These are phyloP conservation scores for Lasioglossum oenotherae DNA, from an alignment of 2,888 invertebrate species.

Conservation along the genomic window DNA sequence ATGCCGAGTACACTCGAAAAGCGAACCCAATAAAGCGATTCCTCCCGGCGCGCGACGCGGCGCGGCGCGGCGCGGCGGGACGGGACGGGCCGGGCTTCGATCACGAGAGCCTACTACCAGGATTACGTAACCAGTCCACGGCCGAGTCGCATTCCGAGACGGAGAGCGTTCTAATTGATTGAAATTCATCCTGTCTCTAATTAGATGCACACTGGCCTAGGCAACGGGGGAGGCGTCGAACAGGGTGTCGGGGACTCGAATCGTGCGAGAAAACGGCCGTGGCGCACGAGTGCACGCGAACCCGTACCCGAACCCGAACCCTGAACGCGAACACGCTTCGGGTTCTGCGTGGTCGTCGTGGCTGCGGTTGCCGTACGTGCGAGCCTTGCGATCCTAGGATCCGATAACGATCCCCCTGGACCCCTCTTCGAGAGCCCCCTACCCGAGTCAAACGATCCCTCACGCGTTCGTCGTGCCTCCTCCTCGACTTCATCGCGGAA, in stretches of 20 bases:
- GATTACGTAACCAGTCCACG: constrained; percentile 42
- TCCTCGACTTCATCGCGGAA: constrained; percentile 62
- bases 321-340: constrained; percentile 34
- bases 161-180: constrained; percentile 50
- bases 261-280: constrained; percentile 43
- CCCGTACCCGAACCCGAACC: background rate
- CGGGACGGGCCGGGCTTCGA: background rate
- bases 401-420: constrained; percentile 74
- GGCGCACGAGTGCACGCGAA: constrained; percentile 57
- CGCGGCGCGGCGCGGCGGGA: background rate
- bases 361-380: constrained; percentile 77
- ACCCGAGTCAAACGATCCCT: constrained; percentile 65
- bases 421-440: constrained; percentile 42
- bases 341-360: constrained; percentile 48
- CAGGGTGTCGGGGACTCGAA: background rate
- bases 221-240: constrained; percentile 13
- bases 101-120: background rate
- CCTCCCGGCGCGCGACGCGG: background rate
- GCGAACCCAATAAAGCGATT: constrained; percentile 8
- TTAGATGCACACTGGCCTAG: constrained; percentile 39
- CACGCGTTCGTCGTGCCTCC: constrained; percentile 69
- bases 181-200: constrained; percentile 52
- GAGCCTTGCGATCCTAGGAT: constrained; percentile 78
- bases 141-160: constrained; percentile 41
- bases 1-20: background rate